Evolutionary conservation across 1,140 invertebrate genomes (phyloP).

Genomic region (Ridgeia piscesae): DNA sequence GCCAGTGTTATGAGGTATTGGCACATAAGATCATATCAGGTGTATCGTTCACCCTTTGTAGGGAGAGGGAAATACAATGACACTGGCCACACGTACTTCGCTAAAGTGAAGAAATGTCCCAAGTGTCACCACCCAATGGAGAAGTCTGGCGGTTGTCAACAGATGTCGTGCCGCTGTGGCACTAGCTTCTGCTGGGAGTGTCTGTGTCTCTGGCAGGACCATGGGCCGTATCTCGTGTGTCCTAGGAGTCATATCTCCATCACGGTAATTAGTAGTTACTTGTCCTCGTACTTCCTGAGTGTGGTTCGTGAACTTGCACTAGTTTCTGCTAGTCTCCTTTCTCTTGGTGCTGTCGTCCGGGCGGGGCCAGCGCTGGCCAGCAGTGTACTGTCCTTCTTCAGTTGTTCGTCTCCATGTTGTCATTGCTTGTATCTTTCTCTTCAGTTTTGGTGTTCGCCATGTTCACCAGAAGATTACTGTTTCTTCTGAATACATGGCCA

Average conservation of each 20-base stretch:
- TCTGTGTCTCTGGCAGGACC: not conserved
- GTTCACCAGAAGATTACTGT: too few relatives aligned
- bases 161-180: not conserved
- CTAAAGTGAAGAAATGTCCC: not conserved
- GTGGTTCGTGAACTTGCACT: too few relatives aligned
- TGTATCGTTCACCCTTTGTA: not conserved
- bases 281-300: too few relatives aligned
- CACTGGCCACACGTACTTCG: not conserved
- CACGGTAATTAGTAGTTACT: not conserved
- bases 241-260: not conserved
- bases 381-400: too few relatives aligned
- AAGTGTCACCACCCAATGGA: not conserved
- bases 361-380: too few relatives aligned
- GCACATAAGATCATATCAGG: too few relatives aligned
- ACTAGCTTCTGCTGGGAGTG: not conserved
- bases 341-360: too few relatives aligned
- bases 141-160: not conserved
- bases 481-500: too few relatives aligned
- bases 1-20: not conserved
- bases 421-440: too few relatives aligned
- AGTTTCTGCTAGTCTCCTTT: too few relatives aligned
- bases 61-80: not conserved
- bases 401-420: too few relatives aligned
- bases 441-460: too few relatives aligned
- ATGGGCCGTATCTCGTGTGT: not conserved